Evolutionary conservation across 2,797 vertebrate species (phyloP).

Genomic region (Tragopan temminckii): DNA sequence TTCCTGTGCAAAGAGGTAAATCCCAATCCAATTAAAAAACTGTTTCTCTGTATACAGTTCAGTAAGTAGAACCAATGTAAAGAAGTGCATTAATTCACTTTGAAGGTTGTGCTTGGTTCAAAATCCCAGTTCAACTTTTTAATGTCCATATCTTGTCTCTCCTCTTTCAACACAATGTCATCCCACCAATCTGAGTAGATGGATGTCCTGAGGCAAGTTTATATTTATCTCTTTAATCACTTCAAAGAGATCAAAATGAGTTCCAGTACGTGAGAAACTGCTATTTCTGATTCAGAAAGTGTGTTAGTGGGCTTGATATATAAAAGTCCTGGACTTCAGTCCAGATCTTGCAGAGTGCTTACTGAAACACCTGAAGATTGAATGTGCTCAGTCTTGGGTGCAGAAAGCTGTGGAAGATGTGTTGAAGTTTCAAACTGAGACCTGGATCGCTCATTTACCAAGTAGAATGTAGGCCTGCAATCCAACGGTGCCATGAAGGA

Average conservation of each 20-base stretch:
- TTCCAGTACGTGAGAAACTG: background rate
- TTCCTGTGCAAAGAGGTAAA: background rate
- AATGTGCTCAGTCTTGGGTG: background rate
- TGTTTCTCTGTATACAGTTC: background rate
- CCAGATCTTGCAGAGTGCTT: background rate
- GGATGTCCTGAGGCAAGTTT: background rate
- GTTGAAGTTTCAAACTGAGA: background rate
- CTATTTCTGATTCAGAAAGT: background rate
- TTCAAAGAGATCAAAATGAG: background rate
- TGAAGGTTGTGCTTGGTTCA: background rate
- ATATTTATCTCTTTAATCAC: background rate
- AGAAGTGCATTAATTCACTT: background rate
- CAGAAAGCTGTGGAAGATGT: background rate
- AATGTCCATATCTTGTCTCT: background rate
- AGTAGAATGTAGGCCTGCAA: background rate
- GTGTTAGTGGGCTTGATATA: background rate
- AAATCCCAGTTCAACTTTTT: background rate
- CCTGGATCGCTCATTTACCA: background rate
- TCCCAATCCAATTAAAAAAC: background rate
- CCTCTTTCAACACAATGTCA: accelerated
- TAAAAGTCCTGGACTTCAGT: background rate
- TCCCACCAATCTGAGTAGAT: background rate
- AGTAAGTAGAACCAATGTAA: background rate
- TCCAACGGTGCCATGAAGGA: accelerated
- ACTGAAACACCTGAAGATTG: background rate